Conservation (phyloP, 2,888 invertebrate species). For the Sinodicranocentrus sp. region DNA sequence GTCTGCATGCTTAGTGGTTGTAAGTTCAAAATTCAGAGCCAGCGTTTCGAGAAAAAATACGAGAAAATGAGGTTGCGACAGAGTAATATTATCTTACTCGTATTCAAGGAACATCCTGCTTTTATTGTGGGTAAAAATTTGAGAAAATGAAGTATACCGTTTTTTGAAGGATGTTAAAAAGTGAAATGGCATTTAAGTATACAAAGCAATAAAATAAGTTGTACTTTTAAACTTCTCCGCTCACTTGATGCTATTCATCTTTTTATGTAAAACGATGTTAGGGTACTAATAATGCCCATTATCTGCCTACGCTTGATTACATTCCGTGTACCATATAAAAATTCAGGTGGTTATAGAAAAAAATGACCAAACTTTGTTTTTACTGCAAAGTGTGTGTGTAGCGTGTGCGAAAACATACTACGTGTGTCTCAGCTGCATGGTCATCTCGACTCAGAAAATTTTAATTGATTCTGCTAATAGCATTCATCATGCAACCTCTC, state of each 20-base stretch:
- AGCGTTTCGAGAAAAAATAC: slow-evolving; percentile 3
- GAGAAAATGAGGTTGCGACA: slow-evolving; percentile 30
- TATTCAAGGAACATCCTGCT: not conserved
- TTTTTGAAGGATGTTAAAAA: not conserved
- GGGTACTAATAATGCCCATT: not conserved
- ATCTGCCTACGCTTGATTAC: not conserved
- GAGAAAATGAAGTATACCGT: not conserved
- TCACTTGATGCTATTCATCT: not conserved
- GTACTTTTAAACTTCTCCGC: not conserved
- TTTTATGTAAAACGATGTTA: too few relatives aligned
- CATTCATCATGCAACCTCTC: slow-evolving; percentile 33
- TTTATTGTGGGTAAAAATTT: not conserved
- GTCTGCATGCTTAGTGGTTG: slow-evolving; percentile 10
- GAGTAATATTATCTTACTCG: not conserved
- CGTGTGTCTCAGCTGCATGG: not conserved
- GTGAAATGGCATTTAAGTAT: not conserved
- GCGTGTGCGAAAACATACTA: too few relatives aligned
- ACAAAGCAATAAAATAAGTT: not conserved
- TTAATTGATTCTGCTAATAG: slow-evolving; percentile 54
- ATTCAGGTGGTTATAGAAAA: too few relatives aligned
- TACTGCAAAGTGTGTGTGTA: not conserved
- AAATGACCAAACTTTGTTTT: not conserved
- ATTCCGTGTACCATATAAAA: too few relatives aligned
- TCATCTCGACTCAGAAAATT: slow-evolving; percentile 15
- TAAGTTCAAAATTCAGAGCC: slow-evolving; percentile 10